Conservation (phyloP, 2,888 invertebrate genomes). For the Stenodema calcarata region DNA sequence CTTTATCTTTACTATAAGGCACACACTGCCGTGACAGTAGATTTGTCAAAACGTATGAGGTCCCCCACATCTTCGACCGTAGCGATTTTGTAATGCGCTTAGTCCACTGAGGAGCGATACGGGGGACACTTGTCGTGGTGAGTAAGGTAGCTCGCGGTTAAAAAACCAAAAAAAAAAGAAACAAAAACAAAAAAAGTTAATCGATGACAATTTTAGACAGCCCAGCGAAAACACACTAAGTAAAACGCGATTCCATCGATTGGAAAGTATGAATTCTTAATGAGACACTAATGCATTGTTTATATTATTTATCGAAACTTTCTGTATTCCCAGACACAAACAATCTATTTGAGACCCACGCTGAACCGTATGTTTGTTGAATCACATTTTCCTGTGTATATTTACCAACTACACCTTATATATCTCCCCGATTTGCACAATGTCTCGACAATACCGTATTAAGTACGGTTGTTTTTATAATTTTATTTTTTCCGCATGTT, state of each 20-base stretch:
- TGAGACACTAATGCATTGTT: not conserved
- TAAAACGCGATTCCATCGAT: not conserved
- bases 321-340: not conserved
- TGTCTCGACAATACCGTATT: too few species aligned
- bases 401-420: too few species aligned
- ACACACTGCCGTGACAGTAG: not conserved
- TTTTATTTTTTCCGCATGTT: too few species aligned
- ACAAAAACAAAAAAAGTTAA: not conserved
- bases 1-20: not conserved
- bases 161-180: too few species aligned
- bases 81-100: constrained; percentile 3
- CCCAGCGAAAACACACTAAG: not conserved
- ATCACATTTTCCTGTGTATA: too few species aligned
- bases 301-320: not conserved
- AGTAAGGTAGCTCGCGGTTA: not conserved
- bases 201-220: not conserved
- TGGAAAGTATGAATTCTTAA: not conserved
- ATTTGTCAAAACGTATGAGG: constrained; percentile 18
- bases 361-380: not conserved
- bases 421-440: too few species aligned
- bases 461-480: too few species aligned
- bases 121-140: not conserved
- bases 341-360: not conserved
- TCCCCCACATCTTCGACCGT: not conserved
- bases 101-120: not conserved